Evolutionary conservation across 1,140 invertebrate species (phyloP).

Genomic region (Leptopilina clavipes): DNA sequence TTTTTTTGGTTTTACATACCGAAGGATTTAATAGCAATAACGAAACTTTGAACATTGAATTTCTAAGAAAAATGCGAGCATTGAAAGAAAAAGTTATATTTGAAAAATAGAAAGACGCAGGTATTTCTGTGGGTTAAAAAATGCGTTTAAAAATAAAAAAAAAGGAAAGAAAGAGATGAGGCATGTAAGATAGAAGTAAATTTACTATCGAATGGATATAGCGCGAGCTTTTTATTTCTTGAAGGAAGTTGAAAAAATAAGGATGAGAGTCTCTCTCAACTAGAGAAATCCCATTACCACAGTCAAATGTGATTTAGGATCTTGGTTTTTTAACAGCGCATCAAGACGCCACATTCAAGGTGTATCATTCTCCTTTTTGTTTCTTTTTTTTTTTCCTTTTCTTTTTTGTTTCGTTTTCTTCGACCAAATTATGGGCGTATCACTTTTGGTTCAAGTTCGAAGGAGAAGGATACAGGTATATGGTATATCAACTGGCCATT

Average conservation of each 20-base stretch:
- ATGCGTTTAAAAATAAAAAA: too few species aligned
- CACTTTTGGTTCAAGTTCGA: conserved; percentile 43
- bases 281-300: conserved; percentile 61
- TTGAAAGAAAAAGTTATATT: too few species aligned
- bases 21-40: too few species aligned
- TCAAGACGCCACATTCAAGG: conserved; percentile 42
- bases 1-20: too few species aligned
- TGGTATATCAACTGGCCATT: conserved; percentile 48
- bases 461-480: conserved; percentile 41
- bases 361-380: conserved; percentile 38
- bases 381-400: too few species aligned
- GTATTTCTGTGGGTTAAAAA: too few species aligned
- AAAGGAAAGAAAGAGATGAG: too few species aligned
- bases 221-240: conserved; percentile 58
- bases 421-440: conserved; percentile 59
- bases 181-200: too few species aligned
- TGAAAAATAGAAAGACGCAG: too few species aligned
- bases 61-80: too few species aligned
- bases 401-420: conserved; percentile 40
- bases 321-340: conserved; percentile 54
- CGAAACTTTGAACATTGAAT: too few species aligned
- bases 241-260: conserved; percentile 36
- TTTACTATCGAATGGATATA: conserved; percentile 61
- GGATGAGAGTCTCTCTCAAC: conserved; percentile 47
- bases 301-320: conserved; percentile 73